phyloP scores from a whole-genome alignment of 2,797 vertebrate genomes.

The Neosilurus hyrtlii region DNA sequence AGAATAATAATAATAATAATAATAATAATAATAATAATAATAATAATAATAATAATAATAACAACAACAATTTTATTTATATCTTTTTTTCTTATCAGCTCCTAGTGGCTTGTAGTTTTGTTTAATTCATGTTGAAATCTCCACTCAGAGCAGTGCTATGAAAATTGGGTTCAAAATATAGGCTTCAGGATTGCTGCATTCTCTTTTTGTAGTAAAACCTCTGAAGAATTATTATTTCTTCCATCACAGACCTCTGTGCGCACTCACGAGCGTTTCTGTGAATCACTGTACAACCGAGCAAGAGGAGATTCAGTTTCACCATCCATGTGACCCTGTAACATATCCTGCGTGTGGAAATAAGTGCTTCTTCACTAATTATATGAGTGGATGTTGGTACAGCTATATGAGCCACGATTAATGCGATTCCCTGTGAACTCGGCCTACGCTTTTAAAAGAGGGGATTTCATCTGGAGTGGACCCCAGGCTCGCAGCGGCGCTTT shows the following conservation, averaged over 20 bases:
- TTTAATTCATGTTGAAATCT: neutral
- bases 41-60: no score
- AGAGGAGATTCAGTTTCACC: neutral
- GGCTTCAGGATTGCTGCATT: neutral
- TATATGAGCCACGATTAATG: slow-evolving; percentile 51
- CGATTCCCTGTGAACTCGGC: slow-evolving; percentile 33
- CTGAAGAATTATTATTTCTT: neutral
- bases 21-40: no score
- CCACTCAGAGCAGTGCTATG: neutral
- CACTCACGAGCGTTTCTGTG: neutral
- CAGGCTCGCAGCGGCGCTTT: slow-evolving; percentile 64
- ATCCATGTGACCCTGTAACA: slow-evolving; percentile 18
- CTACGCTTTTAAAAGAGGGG: slow-evolving; percentile 37
- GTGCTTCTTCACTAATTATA: slow-evolving; percentile 44
- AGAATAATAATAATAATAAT: no score
- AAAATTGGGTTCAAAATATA: neutral
- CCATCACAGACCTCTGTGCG: neutral
- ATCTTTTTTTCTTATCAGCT: no score
- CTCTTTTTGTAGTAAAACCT: neutral
- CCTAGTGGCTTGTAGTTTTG: no score
- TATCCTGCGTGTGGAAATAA: slow-evolving; percentile 30
- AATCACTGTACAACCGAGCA: neutral
- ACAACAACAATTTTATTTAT: no score
- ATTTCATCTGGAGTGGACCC: slow-evolving; percentile 51
- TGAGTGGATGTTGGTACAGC: slow-evolving; percentile 37